phyloP scores from a whole-genome alignment of 2,113 vertebrate genomes.

The Sardina pilchardus region DNA sequence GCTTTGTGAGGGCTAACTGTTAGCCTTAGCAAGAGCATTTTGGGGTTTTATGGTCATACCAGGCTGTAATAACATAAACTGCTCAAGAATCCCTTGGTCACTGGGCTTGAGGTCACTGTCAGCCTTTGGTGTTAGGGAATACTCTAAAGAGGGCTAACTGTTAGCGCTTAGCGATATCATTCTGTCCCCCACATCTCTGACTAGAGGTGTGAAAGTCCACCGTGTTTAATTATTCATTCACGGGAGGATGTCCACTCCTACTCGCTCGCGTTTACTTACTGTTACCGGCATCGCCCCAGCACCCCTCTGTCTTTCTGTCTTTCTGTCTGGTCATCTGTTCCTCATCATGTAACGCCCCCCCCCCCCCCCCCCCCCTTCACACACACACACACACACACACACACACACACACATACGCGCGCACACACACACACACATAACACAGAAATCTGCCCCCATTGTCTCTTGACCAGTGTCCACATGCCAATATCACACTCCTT shows the following conservation, averaged over 20 bases:
- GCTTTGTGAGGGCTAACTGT: neutral
- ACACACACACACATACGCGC: constrained; percentile 3
- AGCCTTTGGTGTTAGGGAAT: too few relatives aligned
- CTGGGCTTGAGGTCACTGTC: too few relatives aligned
- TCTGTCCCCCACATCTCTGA: constrained; percentile 50
- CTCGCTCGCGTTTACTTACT: constrained; percentile 55
- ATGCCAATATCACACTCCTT: too few relatives aligned
- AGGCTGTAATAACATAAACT: too few relatives aligned
- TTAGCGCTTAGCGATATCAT: constrained; percentile 18
- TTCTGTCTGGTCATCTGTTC: neutral
- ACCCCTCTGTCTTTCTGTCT: neutral
- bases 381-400: constrained; percentile 14
- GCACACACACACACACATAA: neutral
- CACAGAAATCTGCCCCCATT: constrained; percentile 17
- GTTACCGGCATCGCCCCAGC: neutral
- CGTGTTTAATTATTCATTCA: constrained; percentile 75
- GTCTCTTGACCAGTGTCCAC: neutral
- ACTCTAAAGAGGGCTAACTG: neutral
- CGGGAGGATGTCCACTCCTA: constrained; percentile 52
- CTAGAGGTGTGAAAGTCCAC: constrained; percentile 75
- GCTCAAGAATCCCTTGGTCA: too few relatives aligned
- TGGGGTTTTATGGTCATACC: too few relatives aligned
- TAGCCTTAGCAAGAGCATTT: constrained; percentile 27
- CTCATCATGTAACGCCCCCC: neutral
- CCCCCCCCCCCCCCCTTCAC: neutral